Base-by-base conservation (phyloP, 2,113 vertebrate species). In the Agelaius tricolor region DNA sequence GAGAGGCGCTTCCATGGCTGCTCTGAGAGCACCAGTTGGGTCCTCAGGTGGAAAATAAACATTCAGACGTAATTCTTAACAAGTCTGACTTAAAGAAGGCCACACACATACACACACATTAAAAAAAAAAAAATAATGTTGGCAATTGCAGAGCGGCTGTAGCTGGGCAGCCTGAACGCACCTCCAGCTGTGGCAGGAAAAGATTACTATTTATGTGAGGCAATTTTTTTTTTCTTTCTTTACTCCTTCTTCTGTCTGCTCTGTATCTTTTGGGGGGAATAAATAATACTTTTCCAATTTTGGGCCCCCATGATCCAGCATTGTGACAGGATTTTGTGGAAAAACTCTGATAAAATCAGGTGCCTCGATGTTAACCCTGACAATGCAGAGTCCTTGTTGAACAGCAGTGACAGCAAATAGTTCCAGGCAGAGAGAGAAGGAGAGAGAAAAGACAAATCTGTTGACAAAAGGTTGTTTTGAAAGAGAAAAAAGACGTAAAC, bases 121-220 rank as follows among this genome's bases (percentile, higher is more conserved):
- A 37, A 9, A 15, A 47, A 39, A 13, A 10, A 3, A 16, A 43
- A 20, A 59, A 30, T 13, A 20, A 8, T 15, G 14, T 26, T 1
- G 1, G 22, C 13, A 15, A 17, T 33, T 82, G 39, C 27, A 49
- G 23, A 33, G 33, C 55, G 57, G 37, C 27, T 68, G 18, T 21
- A 44, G 24, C 14, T 2, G 2, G 6, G 6, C 5, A 24, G 23
- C 43, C 71, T 35, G 7, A 72, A 17, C 10, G 26, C 61, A 7
- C 26, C 51, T 19, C 35, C 35, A 11, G 9, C 4, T 8, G 30
- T 28, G 8, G 3, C 0, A 0, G 15, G 30, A 43, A n/a, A 78
- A 76, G 9, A 39, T 23, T 57, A 24, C 13, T 30, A 6, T 54
- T 77, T 37, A n/a, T 33, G 20, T 57, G 35, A 69, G 54, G 27